Evolutionary conservation across 2,888 invertebrate species (phyloP).

Genomic region (Eupithecia centaureata): DNA sequence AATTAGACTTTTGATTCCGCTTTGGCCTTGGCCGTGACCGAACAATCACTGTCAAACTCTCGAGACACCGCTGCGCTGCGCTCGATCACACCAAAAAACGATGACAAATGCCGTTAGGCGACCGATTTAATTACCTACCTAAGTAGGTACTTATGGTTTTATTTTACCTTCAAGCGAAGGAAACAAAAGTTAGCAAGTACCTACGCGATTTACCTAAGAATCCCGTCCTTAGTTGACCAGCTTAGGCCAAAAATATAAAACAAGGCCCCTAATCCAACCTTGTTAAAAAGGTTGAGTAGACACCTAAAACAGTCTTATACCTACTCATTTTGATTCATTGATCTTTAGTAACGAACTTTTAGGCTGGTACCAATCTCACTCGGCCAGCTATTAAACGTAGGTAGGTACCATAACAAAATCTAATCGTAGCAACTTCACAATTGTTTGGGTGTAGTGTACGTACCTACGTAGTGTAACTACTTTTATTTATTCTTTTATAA

Average conservation of each 20-base stretch:
- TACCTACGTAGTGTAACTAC: too few relatives aligned
- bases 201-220: too few relatives aligned
- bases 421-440: neutral
- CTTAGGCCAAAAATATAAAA: too few relatives aligned
- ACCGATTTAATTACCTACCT: constrained; percentile 40
- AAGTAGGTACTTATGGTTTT: too few relatives aligned
- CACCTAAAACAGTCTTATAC: neutral
- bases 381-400: neutral
- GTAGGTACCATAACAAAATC: neutral
- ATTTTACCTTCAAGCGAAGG: neutral
- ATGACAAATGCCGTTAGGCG: constrained; percentile 52
- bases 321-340: neutral
- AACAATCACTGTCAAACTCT: constrained; percentile 70
- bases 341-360: too few relatives aligned
- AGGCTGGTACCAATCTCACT: too few relatives aligned
- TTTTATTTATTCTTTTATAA: too few relatives aligned
- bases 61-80: constrained; percentile 58
- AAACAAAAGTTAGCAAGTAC: neutral
- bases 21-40: constrained; percentile 81
- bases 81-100: constrained; percentile 62
- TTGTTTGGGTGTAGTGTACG: neutral
- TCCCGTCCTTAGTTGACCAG: too few relatives aligned
- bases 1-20: constrained; percentile 47
- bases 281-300: neutral
- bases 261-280: too few relatives aligned